Base-by-base conservation (phyloP, 2,888 invertebrate species). In the Aleiodes leptofemur region DNA sequence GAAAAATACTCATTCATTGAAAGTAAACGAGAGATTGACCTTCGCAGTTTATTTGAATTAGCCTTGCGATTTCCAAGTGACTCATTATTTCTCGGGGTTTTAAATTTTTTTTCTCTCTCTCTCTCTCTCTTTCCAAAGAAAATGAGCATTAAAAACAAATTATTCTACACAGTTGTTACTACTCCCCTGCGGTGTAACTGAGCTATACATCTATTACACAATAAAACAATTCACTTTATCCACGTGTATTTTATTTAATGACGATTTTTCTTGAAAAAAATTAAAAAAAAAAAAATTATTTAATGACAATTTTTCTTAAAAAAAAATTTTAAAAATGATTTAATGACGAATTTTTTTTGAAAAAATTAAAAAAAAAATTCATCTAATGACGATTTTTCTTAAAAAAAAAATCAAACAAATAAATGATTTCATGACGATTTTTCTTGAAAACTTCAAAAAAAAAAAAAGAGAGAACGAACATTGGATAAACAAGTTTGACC, bases 1-100 rank as follows among this genome's bases (percentile, higher is more conserved):
- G 59, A 61, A 14, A 31, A 69, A 69, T 57, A 74, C 43, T 70
- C 55, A 56, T 70, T 76, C 64, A 69, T 66, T 75, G 66, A 71
- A 71, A 76, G 53, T 68, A 76, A 76, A 29, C 69, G 72, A 76
- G 56, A 61, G 72, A 72, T 76, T 76, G 76, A 76, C 70, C 69
- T 70, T 64, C 57, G 73, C 50, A 43, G 43, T 43, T 43, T 43
- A 43, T 43, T 53, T 59, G 48, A 68, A 68, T 73, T 69, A 51
- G 72, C 69, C 64, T 53, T 55, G 55, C 61, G 69, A 51, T 38
- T 72, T 61, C 43, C 69, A 55, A 56, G 76, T 56, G 38, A 68
- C 51, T 68, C 68, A 64, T 73, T 76, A 76, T 68, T 61, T 69
- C 31, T 57, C 57, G 43, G 48, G 43, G 8, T 43, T 43, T 43